Base-by-base conservation (phyloP, 2,113 vertebrate genomes). In the Oriolus oriolus region DNA sequence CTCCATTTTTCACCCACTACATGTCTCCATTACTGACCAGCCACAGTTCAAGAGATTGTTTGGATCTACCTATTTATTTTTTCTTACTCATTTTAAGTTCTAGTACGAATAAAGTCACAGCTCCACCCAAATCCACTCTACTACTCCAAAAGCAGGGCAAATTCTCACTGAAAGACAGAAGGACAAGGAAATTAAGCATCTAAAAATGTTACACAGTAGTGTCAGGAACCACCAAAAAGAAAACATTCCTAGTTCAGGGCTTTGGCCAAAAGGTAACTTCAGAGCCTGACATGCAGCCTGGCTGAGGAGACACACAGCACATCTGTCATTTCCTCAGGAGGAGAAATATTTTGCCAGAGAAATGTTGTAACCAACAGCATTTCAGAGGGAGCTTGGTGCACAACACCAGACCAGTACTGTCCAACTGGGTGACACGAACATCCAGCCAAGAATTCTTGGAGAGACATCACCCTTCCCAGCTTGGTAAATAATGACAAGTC, bases 211-310 rank as follows among this genome's bases (percentile, higher is more conserved):
- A 81, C 59, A 59, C 16, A 47, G n/a, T 11, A 49, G 14, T 50
- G 73, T 78, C 42, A 78, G 16, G 24, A 15, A 39, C 24, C 39
- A 65, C 0, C 4, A 5, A 84, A 94, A 84, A 13, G 6, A 57
- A 89, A 76, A n/a, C 44, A 33, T 12, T 59, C 8, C 4, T 39
- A 27, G 7, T 7, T 74, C 42, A 61, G 60, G 23, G 22, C 19
- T 81, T 42, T 53, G 54, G 28, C 39, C 45, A 50, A 88, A 74
- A 66, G 11, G 11, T 18, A 61, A 49, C 33, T 57, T 49, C 63
- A 86, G 37, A 74, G 49, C 41, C 10, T 44, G 23, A 21, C 0
- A 0, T 0, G 0, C 44, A 88, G 49, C 16, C 37, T 54, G 41
- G 37, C 26, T 57, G 22, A 76, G n/a, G 45, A 89, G 26, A 70